Evolutionary conservation across 2,888 invertebrate species (phyloP).

Genomic region (Ischnura elegans): DNA sequence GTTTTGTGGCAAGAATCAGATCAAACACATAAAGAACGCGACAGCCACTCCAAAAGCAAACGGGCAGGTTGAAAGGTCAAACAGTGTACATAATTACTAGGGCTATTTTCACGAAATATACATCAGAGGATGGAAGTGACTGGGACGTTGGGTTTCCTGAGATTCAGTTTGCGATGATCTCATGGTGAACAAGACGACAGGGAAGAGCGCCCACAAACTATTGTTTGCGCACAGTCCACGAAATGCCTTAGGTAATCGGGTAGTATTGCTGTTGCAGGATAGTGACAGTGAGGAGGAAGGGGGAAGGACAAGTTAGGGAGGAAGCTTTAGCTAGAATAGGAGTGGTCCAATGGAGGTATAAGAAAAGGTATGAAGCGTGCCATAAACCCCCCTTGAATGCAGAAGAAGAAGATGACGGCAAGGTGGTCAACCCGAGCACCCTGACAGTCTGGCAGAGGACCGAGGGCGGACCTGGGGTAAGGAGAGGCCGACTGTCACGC

Average conservation of each 20-base stretch:
- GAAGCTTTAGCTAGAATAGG: not conserved
- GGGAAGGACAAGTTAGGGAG: not conserved
- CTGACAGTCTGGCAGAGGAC: too few relatives aligned
- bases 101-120: not conserved
- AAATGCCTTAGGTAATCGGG: not conserved
- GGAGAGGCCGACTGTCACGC: too few relatives aligned
- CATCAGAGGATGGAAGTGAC: not conserved
- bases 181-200: not conserved
- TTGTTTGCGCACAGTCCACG: not conserved
- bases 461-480: too few relatives aligned
- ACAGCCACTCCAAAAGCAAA: not conserved
- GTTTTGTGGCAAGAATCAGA: not conserved
- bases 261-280: not conserved
- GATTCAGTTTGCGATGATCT: not conserved
- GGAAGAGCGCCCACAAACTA: not conserved
- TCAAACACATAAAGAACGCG: constrained; percentile 7
- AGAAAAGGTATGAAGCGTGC: not conserved
- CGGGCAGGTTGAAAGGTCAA: not conserved
- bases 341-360: not conserved
- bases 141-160: not conserved
- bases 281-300: too few relatives aligned
- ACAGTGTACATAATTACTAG: not conserved
- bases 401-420: too few relatives aligned
- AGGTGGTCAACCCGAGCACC: too few relatives aligned
- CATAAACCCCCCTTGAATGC: too few relatives aligned